These are phyloP conservation scores for Adela reaumurella DNA, from an alignment of 2,888 invertebrate genomes.

Conservation along the genomic window DNA sequence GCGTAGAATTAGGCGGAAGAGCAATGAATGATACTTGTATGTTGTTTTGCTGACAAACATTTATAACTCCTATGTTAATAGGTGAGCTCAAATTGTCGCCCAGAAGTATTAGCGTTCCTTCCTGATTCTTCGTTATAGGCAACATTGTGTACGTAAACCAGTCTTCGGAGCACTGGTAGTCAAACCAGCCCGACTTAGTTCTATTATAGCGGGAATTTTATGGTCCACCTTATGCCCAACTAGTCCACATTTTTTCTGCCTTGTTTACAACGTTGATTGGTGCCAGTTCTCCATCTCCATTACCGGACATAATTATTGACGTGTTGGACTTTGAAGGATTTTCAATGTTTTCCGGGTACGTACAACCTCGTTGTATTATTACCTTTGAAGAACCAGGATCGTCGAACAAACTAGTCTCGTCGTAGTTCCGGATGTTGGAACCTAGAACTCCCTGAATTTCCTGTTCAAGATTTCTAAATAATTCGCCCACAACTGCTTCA, in stretches of 20 bases:
- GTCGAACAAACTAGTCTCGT: slow-evolving; percentile 20
- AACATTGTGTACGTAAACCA: slow-evolving; percentile 8
- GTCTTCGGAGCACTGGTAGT: slow-evolving; percentile 12
- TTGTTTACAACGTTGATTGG: slow-evolving; percentile 19
- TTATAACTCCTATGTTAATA: slow-evolving; percentile 15
- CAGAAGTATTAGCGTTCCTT: slow-evolving; percentile 17
- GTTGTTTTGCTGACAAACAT: slow-evolving; percentile 20
- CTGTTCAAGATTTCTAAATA: too few species aligned
- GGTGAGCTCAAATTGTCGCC: slow-evolving; percentile 18
- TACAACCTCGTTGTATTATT: slow-evolving; percentile 11
- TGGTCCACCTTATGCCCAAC: slow-evolving; percentile 19
- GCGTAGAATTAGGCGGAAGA: slow-evolving; percentile 21
- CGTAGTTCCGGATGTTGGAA: slow-evolving; percentile 19
- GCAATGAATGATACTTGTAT: slow-evolving; percentile 22
- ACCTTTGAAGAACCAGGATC: slow-evolving; percentile 16
- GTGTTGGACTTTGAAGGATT: slow-evolving; percentile 18
- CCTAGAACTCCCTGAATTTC: slow-evolving; percentile 13
- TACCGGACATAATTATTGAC: slow-evolving; percentile 19
- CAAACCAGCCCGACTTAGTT: slow-evolving; percentile 16
- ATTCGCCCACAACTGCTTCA: too few species aligned
- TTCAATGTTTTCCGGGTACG: slow-evolving; percentile 18
- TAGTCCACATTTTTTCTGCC: slow-evolving; percentile 5
- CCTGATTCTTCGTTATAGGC: slow-evolving; percentile 4
- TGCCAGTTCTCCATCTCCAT: slow-evolving; percentile 17
- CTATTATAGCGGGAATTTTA: slow-evolving; percentile 19